Evolutionary conservation across 1,140 invertebrate species (phyloP).

Genomic region (Drosophila truncata): DNA sequence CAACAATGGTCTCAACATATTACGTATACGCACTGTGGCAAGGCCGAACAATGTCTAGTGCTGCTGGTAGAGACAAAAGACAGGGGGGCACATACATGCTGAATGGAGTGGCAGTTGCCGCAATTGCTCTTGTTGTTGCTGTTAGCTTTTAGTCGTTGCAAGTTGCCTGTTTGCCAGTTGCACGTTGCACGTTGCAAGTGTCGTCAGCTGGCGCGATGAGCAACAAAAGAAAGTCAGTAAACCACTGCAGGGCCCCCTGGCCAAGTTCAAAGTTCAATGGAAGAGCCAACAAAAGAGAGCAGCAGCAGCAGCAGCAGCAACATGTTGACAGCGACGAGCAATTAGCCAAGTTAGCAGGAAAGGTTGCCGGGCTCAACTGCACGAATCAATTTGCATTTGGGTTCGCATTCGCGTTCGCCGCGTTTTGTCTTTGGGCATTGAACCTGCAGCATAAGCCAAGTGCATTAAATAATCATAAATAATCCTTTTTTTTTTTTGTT

Average conservation of each 20-base stretch:
- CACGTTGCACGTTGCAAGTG: slow-evolving; percentile 34
- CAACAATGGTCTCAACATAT: slow-evolving; percentile 31
- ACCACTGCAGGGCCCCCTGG: slow-evolving; percentile 28
- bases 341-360: slow-evolving; percentile 32
- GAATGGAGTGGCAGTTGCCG: slow-evolving; percentile 50
- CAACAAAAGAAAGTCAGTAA: slow-evolving; percentile 68
- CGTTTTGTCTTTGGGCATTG: slow-evolving; percentile 67
- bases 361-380: slow-evolving; percentile 46
- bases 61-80: slow-evolving; percentile 22
- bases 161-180: slow-evolving; percentile 11
- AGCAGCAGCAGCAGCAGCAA: slow-evolving; percentile 25
- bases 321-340: slow-evolving; percentile 56
- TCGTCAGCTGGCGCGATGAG: slow-evolving; percentile 34
- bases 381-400: slow-evolving; percentile 64
- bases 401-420: slow-evolving; percentile 32
- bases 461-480: slow-evolving; percentile 82
- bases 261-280: slow-evolving; percentile 79
- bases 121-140: slow-evolving; percentile 35
- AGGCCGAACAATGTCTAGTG: slow-evolving; percentile 41
- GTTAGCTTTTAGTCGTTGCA: slow-evolving; percentile 9
- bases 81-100: slow-evolving; percentile 13
- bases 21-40: slow-evolving; percentile 69
- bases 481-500: slow-evolving; percentile 43
- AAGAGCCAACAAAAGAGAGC: slow-evolving; percentile 38
- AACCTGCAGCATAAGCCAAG: slow-evolving; percentile 61